These are phyloP conservation scores for Cremastobaeus sp. DNA, from an alignment of 2,888 invertebrate genomes.

Conservation along the genomic window DNA sequence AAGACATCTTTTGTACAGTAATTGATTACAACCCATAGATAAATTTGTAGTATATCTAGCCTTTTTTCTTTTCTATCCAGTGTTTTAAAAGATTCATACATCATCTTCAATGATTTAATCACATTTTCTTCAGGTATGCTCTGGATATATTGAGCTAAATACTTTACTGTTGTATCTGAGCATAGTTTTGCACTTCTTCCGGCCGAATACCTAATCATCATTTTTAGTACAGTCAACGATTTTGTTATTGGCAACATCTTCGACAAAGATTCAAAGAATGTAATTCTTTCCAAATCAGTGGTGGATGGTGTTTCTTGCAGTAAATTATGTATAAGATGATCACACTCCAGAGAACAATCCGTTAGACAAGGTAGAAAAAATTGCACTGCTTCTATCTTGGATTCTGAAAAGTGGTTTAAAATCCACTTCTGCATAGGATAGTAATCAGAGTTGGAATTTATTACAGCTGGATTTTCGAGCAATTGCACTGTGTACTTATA, in stretches of 20 bases:
- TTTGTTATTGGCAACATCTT: constrained; percentile 68
- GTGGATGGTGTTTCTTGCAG: background rate
- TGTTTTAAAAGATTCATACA: constrained; percentile 67
- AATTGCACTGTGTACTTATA: constrained; percentile 67
- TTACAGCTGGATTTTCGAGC: constrained; percentile 64
- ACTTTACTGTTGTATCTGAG: constrained; percentile 63
- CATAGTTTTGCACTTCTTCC: constrained; percentile 65
- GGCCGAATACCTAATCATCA: constrained; percentile 66
- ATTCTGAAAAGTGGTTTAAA: constrained; percentile 65
- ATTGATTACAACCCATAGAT: constrained; percentile 72
- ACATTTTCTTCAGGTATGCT: constrained; percentile 61
- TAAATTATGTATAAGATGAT: constrained; percentile 13
- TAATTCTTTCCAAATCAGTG: background rate
- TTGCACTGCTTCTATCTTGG: constrained; percentile 66
- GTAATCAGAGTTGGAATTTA: constrained; percentile 35
- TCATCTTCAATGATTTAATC: constrained; percentile 65
- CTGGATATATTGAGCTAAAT: constrained; percentile 66
- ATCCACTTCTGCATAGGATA: constrained; percentile 70
- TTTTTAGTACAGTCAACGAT: constrained; percentile 67
- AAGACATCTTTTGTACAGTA: constrained; percentile 64
- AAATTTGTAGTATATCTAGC: constrained; percentile 72
- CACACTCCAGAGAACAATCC: constrained; percentile 53
- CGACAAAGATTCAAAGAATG: constrained; percentile 68
- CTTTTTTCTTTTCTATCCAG: constrained; percentile 53
- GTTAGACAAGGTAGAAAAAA: constrained; percentile 70